Evolutionary conservation across 2,113 vertebrate genomes (phyloP), one percentile per base, ranked within the genome.

Genomic region (Atlantisia rogersi): DNA sequence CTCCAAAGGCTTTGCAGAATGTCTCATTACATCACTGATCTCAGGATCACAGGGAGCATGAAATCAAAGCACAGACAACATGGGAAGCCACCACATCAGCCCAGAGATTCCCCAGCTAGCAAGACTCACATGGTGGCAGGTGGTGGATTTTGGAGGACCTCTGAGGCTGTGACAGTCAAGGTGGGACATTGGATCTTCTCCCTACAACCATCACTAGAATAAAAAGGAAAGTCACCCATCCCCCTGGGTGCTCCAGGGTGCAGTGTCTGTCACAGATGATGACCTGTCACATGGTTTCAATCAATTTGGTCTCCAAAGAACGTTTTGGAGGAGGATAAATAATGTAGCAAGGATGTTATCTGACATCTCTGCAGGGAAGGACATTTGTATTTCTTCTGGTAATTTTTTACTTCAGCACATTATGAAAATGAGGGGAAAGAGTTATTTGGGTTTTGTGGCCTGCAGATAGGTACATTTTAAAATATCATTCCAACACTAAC

Each of bases 381-480:
- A 7, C 25, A 13, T 63, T 71, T 73, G 59, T 67, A 18, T 53
- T 88, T 58, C 31, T 56, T 62, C 76, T 58, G 48, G 10, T 37
- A 35, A n/a, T 55, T 76, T 76, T 50, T 50, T 60, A 19, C 58
- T 73, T 77, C 37, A 28, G 5, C 29, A 21, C 31, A 18, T 32
- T 56, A 78, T 31, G 86, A 75, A 95, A 87, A 75, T 0, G 4
- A 84, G 26, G 35, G 39, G 16, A 78, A 92, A 86, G 25, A 25
- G 39, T 35, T 91, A 46, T 85, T 80, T 96, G 87, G 48, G 59
- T 7, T 84, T 84, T 87, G 78, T 79, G 82, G 71, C 59, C 74
- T 77, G 86, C 62, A 28, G 64, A 78, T 39, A 74, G 58, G 35
- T 22, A 53, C 28, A 2, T 32, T 91, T 62, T 73, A 35, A 90